phyloP scores from a whole-genome alignment of 2,797 vertebrate genomes.

The Scyliorhinus canicula region DNA sequence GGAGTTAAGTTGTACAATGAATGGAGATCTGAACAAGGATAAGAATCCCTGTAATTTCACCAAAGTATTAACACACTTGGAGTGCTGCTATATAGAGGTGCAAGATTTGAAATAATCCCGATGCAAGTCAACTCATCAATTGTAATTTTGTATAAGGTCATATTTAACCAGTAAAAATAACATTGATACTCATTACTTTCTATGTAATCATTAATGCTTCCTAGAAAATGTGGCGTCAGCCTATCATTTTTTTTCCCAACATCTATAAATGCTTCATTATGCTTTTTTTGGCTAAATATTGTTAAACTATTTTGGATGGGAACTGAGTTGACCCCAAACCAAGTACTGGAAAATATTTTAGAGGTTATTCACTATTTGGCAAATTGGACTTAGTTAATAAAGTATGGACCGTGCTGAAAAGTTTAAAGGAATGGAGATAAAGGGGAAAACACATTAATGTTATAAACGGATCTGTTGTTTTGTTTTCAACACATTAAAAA shows the following conservation, averaged over 20 bases:
- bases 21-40: background rate
- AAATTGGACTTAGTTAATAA: background rate
- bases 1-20: background rate
- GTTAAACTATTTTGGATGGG: conserved; percentile 30
- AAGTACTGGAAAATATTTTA: conserved; percentile 34
- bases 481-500: background rate
- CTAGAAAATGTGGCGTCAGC: background rate
- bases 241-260: background rate
- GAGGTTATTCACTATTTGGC: conserved; percentile 15
- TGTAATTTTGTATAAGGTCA: background rate
- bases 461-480: background rate
- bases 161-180: conserved; percentile 3
- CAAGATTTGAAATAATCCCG: background rate
- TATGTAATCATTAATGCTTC: conserved; percentile 22
- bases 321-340: background rate
- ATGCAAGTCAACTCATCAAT: background rate
- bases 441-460: background rate
- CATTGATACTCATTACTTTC: background rate
- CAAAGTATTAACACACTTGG: background rate
- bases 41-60: background rate
- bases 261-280: conserved; percentile 2
- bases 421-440: background rate
- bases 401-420: background rate
- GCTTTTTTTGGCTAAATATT: background rate
- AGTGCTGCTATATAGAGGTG: background rate